Evolutionary conservation across 2,113 vertebrate species (phyloP).

Genomic region (Platichthys stellatus): DNA sequence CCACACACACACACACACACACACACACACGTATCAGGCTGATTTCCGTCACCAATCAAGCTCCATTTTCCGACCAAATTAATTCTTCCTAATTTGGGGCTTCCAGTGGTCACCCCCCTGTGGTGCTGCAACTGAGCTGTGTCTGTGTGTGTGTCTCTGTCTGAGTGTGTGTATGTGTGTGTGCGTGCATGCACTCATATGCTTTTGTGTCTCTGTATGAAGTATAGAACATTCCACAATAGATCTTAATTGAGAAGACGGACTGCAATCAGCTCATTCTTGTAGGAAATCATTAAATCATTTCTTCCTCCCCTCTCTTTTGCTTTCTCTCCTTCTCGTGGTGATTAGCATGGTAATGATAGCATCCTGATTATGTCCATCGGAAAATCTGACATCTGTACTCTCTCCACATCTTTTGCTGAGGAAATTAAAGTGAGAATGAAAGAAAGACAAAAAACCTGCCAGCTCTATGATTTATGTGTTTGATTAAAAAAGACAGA

Average conservation of each 20-base stretch:
- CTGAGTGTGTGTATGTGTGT: background rate
- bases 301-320: constrained; percentile 64
- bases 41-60: constrained; percentile 80
- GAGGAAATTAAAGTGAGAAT: constrained; percentile 41
- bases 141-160: background rate
- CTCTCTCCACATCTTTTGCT: constrained; percentile 50
- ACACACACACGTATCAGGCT: constrained; percentile 26
- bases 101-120: constrained; percentile 75
- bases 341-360: constrained; percentile 77
- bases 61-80: constrained; percentile 82
- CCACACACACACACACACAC: background rate
- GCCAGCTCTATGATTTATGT: constrained; percentile 23
- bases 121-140: constrained; percentile 68
- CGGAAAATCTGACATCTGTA: constrained; percentile 72
- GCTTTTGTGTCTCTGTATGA: constrained; percentile 36
- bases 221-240: constrained; percentile 73
- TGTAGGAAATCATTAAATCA: constrained; percentile 78
- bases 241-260: constrained; percentile 82
- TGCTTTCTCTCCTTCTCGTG: constrained; percentile 56
- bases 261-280: constrained; percentile 82
- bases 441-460: constrained; percentile 7
- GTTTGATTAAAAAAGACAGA: background rate
- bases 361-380: constrained; percentile 72
- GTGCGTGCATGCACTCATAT: constrained; percentile 4
- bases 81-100: constrained; percentile 81